Percentiles rank a stretch among this genome's conserved stretches.
Conservation (phyloP, 2,888 invertebrate genomes). For the Sminthurides aquaticus region DNA sequence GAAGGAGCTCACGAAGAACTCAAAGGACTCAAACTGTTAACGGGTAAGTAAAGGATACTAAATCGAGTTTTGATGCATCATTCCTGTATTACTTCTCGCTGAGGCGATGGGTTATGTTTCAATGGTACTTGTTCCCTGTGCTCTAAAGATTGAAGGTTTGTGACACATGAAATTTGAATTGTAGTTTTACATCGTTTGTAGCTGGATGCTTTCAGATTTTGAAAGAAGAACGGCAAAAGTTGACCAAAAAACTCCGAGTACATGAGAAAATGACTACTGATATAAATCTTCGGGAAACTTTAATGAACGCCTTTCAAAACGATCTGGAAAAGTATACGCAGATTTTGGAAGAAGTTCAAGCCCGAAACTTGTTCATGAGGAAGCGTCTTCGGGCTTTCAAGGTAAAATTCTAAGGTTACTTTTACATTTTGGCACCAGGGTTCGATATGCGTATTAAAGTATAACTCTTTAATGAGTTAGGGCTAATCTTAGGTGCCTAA, state of each 20-base stretch:
- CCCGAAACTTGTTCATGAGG: slow-evolving; percentile 15
- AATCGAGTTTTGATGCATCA: neutral
- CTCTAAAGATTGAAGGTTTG: too few species aligned
- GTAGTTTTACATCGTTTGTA: too few species aligned
- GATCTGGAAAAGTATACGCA: slow-evolving; percentile 45
- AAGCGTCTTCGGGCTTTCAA: slow-evolving; percentile 17
- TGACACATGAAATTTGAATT: too few species aligned
- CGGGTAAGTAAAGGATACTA: slow-evolving; percentile 46
- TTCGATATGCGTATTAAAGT: neutral
- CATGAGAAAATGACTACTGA: slow-evolving; percentile 49
- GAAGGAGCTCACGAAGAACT: slow-evolving; percentile 54
- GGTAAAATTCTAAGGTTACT: neutral
- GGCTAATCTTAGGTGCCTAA: slow-evolving; percentile 49
- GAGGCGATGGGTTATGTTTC: too few species aligned
- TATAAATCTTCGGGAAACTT: slow-evolving; percentile 48
- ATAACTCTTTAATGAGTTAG: neutral
- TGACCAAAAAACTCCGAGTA: slow-evolving; percentile 52
- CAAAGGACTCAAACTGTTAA: slow-evolving; percentile 55
- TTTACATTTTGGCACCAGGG: neutral
- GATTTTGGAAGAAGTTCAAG: slow-evolving; percentile 14
- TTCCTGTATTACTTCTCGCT: too few species aligned
- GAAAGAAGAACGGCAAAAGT: slow-evolving; percentile 54
- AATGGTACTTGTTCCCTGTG: too few species aligned
- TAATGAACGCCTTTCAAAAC: slow-evolving; percentile 49
- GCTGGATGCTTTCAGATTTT: slow-evolving; percentile 52